Evolutionary conservation across 2,113 vertebrate species (phyloP), one percentile per base, ranked within the genome.

Genomic region (Catharus bicknelli): DNA sequence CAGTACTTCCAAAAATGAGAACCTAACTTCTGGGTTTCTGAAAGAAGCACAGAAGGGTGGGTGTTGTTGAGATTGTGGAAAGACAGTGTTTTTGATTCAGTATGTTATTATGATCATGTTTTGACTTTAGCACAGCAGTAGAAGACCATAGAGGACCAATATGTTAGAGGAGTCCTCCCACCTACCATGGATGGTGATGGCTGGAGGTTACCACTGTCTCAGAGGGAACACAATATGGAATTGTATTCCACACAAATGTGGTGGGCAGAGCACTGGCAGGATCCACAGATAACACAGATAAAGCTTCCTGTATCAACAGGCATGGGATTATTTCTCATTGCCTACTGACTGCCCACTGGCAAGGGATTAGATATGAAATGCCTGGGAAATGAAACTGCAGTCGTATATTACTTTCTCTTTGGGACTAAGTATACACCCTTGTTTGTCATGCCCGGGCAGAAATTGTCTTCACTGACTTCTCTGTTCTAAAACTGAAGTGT

Each of bases 371-470:
- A 27, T 45, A 34, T 1, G 4, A 73, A 80, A 90, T 19, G 29
- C 43, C 38, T 75, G 55, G 53, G 40, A 93, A 86, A 87, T 0
- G 2, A 84, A 74, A 55, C 15, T 34, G 29, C 40, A 27, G 34
- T 5, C 47, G 34, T 17, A 4, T 54, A 38, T 30, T 62, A 21
- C 57, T 66, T 87, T 68, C 22, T 83, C 51, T n/a, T 54, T 11
- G 38, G n/a, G 32, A 59, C 34, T 48, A 82, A 78, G 13, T 48
- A 19, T 68, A 72, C 9, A 72, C 1, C 21, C 43, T 72, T 50
- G 5, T 47, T 43, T 48, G 42, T 10, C 43, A 23, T n/a, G 13
- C 5, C 21, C 0, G 0, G 55, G 27, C 40, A 87, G 43, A 63
- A 94, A 73, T 14, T 40, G 11, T 45, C 42, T 80, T 50, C 36